Base-by-base conservation (phyloP, 2,888 invertebrate genomes). In the Platycheirus rosarum region DNA sequence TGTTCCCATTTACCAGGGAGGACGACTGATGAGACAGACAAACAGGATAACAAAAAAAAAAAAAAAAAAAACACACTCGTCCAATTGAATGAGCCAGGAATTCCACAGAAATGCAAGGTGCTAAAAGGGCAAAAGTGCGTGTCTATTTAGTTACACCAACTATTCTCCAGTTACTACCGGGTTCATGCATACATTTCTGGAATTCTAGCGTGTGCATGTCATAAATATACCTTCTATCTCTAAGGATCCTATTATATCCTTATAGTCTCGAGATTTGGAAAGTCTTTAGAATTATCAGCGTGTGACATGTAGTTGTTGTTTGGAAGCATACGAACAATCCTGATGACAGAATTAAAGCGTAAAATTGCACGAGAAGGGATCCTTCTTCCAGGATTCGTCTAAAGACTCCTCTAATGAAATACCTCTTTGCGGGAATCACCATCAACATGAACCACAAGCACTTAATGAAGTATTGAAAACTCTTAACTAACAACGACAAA, bases 191-290 rank as follows among this genome's bases (percentile, higher is more conserved):
- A 5, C 13, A 16, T 63, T 63, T 55, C 13, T 18, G 73, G 68
- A 75, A 68, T 70, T 75, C n/a, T 42, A 75, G 80, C 80, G 75
- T 80, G 80, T 75, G 80, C 70, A 80, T 80, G 65, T 70, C 80
- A 40, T 75, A 75, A 71, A 75, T 8, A 62, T 8, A 62, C 35
- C 37, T 35, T 37, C 18, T 62, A 8, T 46, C 29, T 40, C 3
- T 32, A 8, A 26, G 11, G 7, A 44, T 42, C 29, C 44, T 18
- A 32, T 32, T 44, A 18, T 18, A 44, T 29, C 32, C n/a, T n/a
- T n/a, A n/a, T n/a, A 16, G 16, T 42, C 55, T 26, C 18, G 42
- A 55, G 4, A 18, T 29, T 65, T 53, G 60, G 5, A 13, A 66
- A 73, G 78, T 71, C 44, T 78, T 78, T 62, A 62, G 40, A 51